Conservation (phyloP, 2,113 vertebrate species). For the Varanus komodoensis region DNA sequence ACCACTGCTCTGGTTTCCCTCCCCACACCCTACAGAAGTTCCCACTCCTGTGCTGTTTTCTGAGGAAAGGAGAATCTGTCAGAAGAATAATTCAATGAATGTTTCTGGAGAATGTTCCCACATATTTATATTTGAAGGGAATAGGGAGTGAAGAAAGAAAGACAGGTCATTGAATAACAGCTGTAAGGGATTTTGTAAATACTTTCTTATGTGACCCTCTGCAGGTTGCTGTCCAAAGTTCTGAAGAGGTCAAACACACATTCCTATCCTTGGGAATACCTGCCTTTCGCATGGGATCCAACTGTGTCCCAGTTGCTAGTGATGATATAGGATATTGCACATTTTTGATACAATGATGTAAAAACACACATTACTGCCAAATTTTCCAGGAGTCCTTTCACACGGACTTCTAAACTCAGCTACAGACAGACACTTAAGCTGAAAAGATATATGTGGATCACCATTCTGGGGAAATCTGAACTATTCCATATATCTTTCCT, state of each 20-base stretch:
- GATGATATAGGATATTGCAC: too few relatives aligned
- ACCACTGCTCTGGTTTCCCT: neutral
- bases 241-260: neutral
- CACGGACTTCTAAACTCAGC: neutral
- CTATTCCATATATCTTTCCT: neutral
- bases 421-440: neutral
- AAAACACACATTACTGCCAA: too few relatives aligned
- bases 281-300: too few relatives aligned
- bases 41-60: neutral
- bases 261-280: too few relatives aligned
- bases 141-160: neutral
- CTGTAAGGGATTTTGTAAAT: neutral
- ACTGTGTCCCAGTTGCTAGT: too few relatives aligned
- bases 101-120: neutral
- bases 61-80: too few relatives aligned
- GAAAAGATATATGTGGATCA: neutral
- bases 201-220: too few relatives aligned
- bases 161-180: neutral
- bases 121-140: neutral
- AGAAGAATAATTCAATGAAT: neutral
- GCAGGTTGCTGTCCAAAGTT: neutral
- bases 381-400: neutral
- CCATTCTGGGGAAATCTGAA: neutral
- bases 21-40: too few relatives aligned
- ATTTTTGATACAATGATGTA: too few relatives aligned